Evolutionary conservation across 2,113 vertebrate species (phyloP).

Genomic region (Grus americana): DNA sequence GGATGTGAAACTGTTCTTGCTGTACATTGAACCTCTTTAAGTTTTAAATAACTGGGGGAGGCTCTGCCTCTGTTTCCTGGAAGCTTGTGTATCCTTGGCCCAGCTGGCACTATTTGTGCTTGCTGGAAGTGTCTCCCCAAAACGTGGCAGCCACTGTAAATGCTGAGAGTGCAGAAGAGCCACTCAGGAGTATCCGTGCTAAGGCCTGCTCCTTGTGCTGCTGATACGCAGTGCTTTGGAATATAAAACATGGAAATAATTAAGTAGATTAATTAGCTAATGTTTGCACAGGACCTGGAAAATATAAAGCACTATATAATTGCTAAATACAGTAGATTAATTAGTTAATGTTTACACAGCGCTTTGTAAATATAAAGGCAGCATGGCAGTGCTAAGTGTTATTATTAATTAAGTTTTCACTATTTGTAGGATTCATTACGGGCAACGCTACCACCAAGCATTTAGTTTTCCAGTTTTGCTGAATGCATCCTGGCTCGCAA

Average conservation of each 20-base stretch:
- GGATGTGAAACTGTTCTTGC: not conserved
- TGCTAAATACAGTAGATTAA: constrained; percentile 13
- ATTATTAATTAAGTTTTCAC: constrained; percentile 14
- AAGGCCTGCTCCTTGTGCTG: not conserved
- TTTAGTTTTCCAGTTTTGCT: not conserved
- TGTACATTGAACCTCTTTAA: not conserved
- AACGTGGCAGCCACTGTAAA: accelerated
- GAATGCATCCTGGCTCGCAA: not conserved
- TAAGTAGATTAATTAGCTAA: constrained; percentile 42
- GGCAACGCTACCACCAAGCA: not conserved
- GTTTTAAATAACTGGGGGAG: not conserved
- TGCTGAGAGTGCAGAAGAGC: not conserved
- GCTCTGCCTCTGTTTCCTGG: not conserved
- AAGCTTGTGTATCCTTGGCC: not conserved
- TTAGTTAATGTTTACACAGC: constrained; percentile 26
- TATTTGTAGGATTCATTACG: not conserved
- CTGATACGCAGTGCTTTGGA: not conserved
- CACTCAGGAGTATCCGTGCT: not conserved
- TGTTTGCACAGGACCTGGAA: constrained; percentile 27
- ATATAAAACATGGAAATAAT: not conserved
- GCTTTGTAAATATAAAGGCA: constrained; percentile 14
- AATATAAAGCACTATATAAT: constrained; percentile 29
- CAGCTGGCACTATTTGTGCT: not conserved
- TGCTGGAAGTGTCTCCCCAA: not conserved
- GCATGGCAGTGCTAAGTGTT: not conserved